Evolutionary conservation across 2,797 vertebrate genomes (phyloP).

Genomic region (Smutsia temminckii): DNA sequence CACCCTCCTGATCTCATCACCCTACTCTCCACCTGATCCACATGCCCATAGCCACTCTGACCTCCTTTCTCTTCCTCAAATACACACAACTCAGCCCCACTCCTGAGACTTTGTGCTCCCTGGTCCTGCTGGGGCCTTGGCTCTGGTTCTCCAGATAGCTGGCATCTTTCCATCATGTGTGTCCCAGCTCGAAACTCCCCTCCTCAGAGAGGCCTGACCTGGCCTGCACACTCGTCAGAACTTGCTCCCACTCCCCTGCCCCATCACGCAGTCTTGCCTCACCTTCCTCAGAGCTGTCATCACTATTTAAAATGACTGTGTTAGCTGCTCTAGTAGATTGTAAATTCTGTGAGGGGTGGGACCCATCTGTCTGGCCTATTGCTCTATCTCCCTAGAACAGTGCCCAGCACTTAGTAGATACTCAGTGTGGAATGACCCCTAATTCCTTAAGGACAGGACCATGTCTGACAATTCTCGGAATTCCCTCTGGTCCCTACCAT

Average conservation of each 20-base stretch:
- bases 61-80: not conserved
- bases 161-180: not conserved
- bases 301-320: not conserved
- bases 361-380: not conserved
- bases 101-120: not conserved
- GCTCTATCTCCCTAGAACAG: not conserved
- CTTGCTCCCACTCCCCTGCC: not conserved
- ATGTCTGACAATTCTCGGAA: not conserved
- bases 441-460: not conserved
- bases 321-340: not conserved
- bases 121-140: not conserved
- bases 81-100: not conserved
- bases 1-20: not conserved
- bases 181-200: not conserved
- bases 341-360: not conserved
- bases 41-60: not conserved
- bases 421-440: not conserved
- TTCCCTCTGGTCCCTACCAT: not conserved
- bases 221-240: not conserved
- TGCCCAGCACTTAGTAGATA: not conserved
- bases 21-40: not conserved
- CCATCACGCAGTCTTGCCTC: rapidly evolving
- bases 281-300: not conserved
- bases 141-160: not conserved
- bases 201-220: not conserved